Percentiles rank a stretch among this genome's conserved stretches.
Evolutionary conservation across 2,797 vertebrate genomes (phyloP).

Genomic region (Myotis planiceps): DNA sequence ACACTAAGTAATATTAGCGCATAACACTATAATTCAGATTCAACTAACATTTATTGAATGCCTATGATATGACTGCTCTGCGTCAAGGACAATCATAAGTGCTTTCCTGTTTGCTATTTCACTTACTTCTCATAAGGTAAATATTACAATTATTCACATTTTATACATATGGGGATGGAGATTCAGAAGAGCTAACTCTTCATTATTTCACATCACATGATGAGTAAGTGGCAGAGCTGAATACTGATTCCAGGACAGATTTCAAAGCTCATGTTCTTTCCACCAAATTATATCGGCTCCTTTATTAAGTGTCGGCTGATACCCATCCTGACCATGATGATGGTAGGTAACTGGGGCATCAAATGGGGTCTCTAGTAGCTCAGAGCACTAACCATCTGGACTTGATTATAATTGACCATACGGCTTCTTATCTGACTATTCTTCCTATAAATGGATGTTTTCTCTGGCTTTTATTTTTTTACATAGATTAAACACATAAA

Average conservation of each 20-base stretch:
- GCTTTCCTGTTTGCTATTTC: background rate
- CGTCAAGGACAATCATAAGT: background rate
- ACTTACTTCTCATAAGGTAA: background rate
- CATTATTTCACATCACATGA: background rate
- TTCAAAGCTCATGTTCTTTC: slow-evolving; percentile 55
- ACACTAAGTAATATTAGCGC: background rate
- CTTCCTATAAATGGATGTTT: slow-evolving; percentile 43
- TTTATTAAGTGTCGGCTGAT: slow-evolving; percentile 50
- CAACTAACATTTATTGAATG: background rate
- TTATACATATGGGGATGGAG: background rate
- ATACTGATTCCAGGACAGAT: slow-evolving; percentile 43
- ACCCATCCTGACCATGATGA: slow-evolving; percentile 39
- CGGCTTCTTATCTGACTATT: slow-evolving; percentile 36
- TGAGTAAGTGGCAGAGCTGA: background rate
- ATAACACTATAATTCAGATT: background rate
- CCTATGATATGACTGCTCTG: background rate
- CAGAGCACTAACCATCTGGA: slow-evolving; percentile 79
- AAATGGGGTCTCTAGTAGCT: slow-evolving; percentile 80
- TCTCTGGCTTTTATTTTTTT: slow-evolving; percentile 54
- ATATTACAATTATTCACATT: background rate
- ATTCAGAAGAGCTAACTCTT: background rate
- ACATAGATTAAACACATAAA: slow-evolving; percentile 30
- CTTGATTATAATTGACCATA: slow-evolving; percentile 62
- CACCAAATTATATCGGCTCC: slow-evolving; percentile 29
- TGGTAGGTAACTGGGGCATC: slow-evolving; percentile 75